These are phyloP conservation scores for Corythornis vintsioides DNA, from an alignment of 2,113 vertebrate species.

Conservation along the genomic window DNA sequence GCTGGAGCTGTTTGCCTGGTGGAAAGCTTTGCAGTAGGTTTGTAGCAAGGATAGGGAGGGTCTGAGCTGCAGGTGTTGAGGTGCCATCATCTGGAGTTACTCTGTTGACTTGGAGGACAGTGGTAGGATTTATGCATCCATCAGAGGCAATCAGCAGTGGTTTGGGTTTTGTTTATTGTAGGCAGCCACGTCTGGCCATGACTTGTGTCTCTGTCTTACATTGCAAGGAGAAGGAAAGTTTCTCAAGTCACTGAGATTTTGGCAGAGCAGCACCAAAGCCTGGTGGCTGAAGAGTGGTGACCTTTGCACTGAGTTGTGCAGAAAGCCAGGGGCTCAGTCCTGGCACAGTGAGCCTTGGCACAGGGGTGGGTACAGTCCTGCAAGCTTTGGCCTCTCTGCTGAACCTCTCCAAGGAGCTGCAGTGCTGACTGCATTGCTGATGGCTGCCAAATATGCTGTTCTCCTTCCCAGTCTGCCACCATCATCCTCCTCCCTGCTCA, in stretches of 20 bases:
- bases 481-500: not conserved
- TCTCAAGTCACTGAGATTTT: not conserved
- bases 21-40: not conserved
- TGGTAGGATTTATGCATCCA: not conserved
- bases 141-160: not conserved
- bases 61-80: not conserved
- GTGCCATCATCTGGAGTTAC: not conserved
- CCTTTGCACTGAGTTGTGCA: fast-evolving
- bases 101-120: not conserved
- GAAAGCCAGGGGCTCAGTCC: not conserved
- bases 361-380: not conserved
- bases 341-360: not conserved
- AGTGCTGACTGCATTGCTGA: not conserved
- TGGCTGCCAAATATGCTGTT: not conserved
- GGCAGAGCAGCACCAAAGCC: not conserved
- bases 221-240: not conserved
- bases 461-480: not conserved
- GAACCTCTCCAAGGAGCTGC: not conserved
- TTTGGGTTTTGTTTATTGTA: not conserved
- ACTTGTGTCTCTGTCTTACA: not conserved
- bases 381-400: not conserved
- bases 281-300: not conserved
- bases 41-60: not conserved
- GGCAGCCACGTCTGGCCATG: fast-evolving
- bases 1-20: not conserved